Conservation (phyloP, 2,888 invertebrate genomes). For the Pristionchus entomophagus region DNA sequence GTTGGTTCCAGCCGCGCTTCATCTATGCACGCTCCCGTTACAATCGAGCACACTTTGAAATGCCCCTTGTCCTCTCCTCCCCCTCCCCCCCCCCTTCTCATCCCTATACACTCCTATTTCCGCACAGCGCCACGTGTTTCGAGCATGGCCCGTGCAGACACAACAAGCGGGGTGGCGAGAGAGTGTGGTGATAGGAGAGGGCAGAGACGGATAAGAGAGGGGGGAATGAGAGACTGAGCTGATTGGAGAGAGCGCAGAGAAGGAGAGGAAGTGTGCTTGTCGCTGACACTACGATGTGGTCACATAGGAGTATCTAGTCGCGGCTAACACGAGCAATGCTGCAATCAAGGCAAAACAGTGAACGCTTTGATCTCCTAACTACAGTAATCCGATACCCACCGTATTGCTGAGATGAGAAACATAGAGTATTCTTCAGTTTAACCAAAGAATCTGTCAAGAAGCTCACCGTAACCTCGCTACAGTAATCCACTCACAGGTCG, state of each 20-base stretch:
- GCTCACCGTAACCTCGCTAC: too few relatives aligned
- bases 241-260: slow-evolving; percentile 5
- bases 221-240: neutral
- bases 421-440: too few relatives aligned
- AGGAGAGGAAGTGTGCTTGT: neutral
- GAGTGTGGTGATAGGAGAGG: neutral
- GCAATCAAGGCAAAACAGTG: too few relatives aligned
- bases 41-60: neutral
- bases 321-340: too few relatives aligned
- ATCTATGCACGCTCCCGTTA: neutral
- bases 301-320: too few relatives aligned
- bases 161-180: too few relatives aligned
- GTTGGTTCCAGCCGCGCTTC: neutral
- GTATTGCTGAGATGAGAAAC: too few relatives aligned
- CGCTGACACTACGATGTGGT: too few relatives aligned
- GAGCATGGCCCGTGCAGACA: neutral
- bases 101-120: neutral
- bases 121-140: neutral
- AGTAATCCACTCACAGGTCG: neutral
- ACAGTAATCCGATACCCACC: too few relatives aligned
- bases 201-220: neutral
- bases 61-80: neutral
- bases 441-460: too few relatives aligned
- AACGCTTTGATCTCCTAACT: too few relatives aligned
- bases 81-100: neutral